Evolutionary conservation across 1,140 invertebrate genomes (phyloP).

Genomic region (Agrypnia vestita): DNA sequence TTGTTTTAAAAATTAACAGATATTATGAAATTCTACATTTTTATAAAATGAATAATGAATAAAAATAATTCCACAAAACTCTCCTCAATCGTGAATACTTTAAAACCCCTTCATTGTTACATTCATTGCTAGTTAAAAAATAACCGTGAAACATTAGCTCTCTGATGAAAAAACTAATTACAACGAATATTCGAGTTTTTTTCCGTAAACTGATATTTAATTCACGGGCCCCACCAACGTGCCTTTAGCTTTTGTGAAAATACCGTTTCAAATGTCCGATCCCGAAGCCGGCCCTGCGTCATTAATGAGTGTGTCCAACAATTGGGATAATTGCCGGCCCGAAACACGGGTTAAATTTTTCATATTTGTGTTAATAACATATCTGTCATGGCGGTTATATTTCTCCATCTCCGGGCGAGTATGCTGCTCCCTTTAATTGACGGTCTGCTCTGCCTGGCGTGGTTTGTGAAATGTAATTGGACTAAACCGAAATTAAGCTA

Average conservation of each 20-base stretch:
- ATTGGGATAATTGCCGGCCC: constrained; percentile 58
- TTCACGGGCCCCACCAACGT: constrained; percentile 42
- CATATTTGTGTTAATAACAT: constrained; percentile 61
- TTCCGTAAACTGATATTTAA: constrained; percentile 13
- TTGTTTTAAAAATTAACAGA: no score
- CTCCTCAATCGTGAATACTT: no score
- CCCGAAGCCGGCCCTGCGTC: constrained; percentile 44
- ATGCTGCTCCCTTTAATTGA: constrained; percentile 49
- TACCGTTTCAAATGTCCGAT: constrained; percentile 37
- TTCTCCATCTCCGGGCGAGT: neutral
- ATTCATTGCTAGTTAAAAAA: no score
- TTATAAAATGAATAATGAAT: no score
- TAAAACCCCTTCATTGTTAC: no score
- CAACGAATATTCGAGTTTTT: neutral
- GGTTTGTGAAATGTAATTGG: neutral
- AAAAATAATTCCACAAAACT: no score
- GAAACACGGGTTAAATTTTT: constrained; percentile 53
- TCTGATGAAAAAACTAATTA: constrained; percentile 26
- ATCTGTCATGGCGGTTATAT: constrained; percentile 49
- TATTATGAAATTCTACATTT: no score
- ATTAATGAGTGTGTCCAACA: constrained; percentile 58
- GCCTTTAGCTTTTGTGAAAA: constrained; percentile 42
- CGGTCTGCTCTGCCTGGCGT: neutral
- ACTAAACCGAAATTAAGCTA: constrained; percentile 51
- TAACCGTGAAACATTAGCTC: neutral